Percentiles rank a stretch among this genome's conserved stretches.
These are phyloP conservation scores for Alca torda DNA, from an alignment of 2,797 vertebrate species.

Conservation along the genomic window DNA sequence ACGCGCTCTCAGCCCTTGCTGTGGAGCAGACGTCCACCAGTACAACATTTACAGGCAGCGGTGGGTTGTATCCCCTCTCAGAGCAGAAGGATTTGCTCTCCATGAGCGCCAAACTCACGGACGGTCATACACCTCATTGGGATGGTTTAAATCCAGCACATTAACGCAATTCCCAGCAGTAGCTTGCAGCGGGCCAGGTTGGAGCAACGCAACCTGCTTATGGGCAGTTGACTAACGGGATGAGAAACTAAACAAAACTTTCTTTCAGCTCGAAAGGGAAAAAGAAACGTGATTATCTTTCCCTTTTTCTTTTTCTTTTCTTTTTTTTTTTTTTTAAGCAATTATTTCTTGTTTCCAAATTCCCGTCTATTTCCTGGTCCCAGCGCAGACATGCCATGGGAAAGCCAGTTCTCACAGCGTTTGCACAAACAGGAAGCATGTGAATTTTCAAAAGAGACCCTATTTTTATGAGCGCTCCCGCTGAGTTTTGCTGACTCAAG, in stretches of 20 bases:
- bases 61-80: not conserved
- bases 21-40: not conserved
- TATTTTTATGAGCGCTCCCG: slow-evolving; percentile 60
- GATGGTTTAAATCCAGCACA: not conserved
- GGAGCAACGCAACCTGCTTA: not conserved
- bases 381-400: slow-evolving; percentile 48
- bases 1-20: fast-evolving
- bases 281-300: not conserved
- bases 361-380: slow-evolving; percentile 43
- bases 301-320: not conserved
- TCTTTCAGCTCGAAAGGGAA: not conserved
- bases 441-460: slow-evolving; percentile 62
- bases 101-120: not conserved
- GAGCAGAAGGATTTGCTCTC: not conserved
- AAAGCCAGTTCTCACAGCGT: slow-evolving; percentile 51
- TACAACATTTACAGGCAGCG: not conserved
- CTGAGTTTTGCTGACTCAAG: slow-evolving; percentile 68
- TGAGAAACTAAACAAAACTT: not conserved
- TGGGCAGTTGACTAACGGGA: not conserved
- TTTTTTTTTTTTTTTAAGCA: not conserved
- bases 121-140: not conserved
- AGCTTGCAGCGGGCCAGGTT: not conserved
- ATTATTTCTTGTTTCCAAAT: slow-evolving; percentile 41
- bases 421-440: slow-evolving; percentile 69
- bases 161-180: not conserved